Conservation (phyloP, 2,113 vertebrate genomes). For the Grus americana region DNA sequence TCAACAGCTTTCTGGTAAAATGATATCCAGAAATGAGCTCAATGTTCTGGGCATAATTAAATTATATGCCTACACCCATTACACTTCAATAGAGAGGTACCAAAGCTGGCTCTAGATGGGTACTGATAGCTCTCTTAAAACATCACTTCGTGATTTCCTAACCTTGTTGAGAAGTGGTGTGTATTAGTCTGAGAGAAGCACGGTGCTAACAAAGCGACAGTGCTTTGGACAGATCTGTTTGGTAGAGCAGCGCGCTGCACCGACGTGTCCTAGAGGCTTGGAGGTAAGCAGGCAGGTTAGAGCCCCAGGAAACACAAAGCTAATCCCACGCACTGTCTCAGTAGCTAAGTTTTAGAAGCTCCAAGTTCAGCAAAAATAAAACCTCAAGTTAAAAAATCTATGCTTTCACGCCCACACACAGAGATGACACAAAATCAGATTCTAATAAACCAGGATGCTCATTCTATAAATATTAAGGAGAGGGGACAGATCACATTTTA, state of each 20-base stretch:
- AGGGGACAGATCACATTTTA: neutral
- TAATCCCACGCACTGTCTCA: neutral
- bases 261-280: neutral
- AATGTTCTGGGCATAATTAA: neutral
- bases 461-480: neutral
- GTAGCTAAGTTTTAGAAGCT: neutral
- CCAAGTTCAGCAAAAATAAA: neutral
- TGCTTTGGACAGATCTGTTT: neutral
- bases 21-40: neutral
- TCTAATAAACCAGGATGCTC: neutral
- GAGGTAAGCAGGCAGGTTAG: neutral
- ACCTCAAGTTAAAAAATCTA: neutral
- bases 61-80: neutral
- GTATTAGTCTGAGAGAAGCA: neutral
- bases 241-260: neutral
- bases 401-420: neutral
- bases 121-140: neutral
- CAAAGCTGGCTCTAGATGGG: neutral
- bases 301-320: neutral
- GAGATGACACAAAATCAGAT: neutral
- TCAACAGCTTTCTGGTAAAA: neutral
- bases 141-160: neutral
- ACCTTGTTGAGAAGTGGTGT: neutral
- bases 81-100: neutral
- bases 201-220: accelerated